Evolutionary conservation across 2,888 invertebrate species (phyloP).

Genomic region (Malthinus flaveolus): DNA sequence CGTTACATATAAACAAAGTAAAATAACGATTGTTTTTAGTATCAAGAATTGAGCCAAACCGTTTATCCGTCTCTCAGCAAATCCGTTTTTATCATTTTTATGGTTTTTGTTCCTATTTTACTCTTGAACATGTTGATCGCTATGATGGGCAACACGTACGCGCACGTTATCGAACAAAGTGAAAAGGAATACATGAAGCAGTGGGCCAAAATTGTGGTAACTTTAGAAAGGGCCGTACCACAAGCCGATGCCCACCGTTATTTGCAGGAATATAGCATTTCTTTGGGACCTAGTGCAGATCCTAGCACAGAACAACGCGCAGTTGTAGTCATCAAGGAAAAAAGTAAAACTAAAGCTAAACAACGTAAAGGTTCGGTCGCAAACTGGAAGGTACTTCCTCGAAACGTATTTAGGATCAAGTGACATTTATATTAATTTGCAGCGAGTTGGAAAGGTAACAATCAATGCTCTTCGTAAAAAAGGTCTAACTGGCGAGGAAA

Average conservation of each 20-base stretch:
- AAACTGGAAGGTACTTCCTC: slow-evolving; percentile 88
- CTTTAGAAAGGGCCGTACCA: slow-evolving; percentile 90
- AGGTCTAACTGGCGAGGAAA: slow-evolving; percentile 83
- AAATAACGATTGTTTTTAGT: slow-evolving; percentile 64
- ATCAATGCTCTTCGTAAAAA: slow-evolving; percentile 79
- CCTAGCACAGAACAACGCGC: slow-evolving; percentile 86
- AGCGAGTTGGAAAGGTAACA: slow-evolving; percentile 87
- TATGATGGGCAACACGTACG: slow-evolving; percentile 99
- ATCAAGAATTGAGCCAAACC: slow-evolving; percentile 86
- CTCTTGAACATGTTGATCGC: slow-evolving; percentile 97
- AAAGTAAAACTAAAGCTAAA: slow-evolving; percentile 93
- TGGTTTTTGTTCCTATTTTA: slow-evolving; percentile 96
- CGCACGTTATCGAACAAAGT: slow-evolving; percentile 95
- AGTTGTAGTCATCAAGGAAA: slow-evolving; percentile 97
- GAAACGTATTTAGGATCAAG: no score
- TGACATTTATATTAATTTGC: slow-evolving; percentile 30
- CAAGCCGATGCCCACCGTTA: slow-evolving; percentile 88
- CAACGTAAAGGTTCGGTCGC: slow-evolving; percentile 93
- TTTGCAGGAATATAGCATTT: slow-evolving; percentile 94
- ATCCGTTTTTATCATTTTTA: slow-evolving; percentile 95
- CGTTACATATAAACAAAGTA: background rate
- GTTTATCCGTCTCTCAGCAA: slow-evolving; percentile 92
- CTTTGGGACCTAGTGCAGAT: slow-evolving; percentile 80
- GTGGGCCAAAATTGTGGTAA: slow-evolving; percentile 99
- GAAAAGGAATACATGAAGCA: slow-evolving; percentile 98